Evolutionary conservation across 2,113 vertebrate genomes (phyloP), one percentile per base, ranked within the genome.

Genomic region (Malurus cyaneus): DNA sequence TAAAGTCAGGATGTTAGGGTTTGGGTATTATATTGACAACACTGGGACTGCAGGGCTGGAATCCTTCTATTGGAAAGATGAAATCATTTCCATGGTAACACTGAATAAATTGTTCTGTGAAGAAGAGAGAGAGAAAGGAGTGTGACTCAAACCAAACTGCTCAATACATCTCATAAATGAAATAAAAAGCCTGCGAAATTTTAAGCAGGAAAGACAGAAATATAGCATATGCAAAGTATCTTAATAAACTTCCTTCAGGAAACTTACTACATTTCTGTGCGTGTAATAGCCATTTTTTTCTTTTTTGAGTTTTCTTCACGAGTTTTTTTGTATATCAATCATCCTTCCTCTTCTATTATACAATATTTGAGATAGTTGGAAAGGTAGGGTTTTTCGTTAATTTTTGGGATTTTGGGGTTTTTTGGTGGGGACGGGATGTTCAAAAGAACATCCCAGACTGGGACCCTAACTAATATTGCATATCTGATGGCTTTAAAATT

Each of bases 21-120:
- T 16, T 94, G 77, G 34, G 36, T 13, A 28, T 19, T 80, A 14
- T 83, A 93, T 91, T 78, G 80, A 81, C 76, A 91, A 94, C 92
- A 86, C 23, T 28, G 70, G 89, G 64, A 72, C 52, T 91, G 61
- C 46, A 88, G 52, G 42, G 28, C 64, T 93, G 56, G 66, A 95
- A 93, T 92, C 36, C 53, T 91, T 9, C 78, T 77, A 62, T 29
- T 67, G 74, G 72, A 80, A 92, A 91, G 79, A 94, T 80, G 62
- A 96, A 92, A 93, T 93, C 2, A 92, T 96, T 96, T 91, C 96
- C 95, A 96, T 97, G 92, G 96, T 89, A 96, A 97, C 94, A 52
- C 28, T 85, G 83, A 85, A 93, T 93, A 93, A 92, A 91, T 94
- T 89, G 74, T 94, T 91, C 86, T 4, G 2, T 74, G 74, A 81